Base-by-base conservation (phyloP, 2,113 vertebrate genomes). In the Proterorhinus semilunaris region DNA sequence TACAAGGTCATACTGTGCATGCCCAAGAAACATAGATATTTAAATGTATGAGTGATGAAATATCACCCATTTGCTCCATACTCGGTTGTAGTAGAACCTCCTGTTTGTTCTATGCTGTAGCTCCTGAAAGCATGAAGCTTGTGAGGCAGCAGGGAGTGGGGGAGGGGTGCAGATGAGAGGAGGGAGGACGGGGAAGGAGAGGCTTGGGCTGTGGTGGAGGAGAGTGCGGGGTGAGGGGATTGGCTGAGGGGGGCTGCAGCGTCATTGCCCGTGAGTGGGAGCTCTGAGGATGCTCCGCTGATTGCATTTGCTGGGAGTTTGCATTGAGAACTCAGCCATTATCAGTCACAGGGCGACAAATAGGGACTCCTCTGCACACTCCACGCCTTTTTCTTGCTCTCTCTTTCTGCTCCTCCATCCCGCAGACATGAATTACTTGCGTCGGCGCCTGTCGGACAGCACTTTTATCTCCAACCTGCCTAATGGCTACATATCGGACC, bases 391-490 rank as follows among this genome's bases (percentile, higher is more conserved):
- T 46, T 64, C 51, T 80, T 13, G 6, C 73, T 66, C 51, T 72
- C 69, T 78, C 54, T 9, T 49, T 16, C 66, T 17, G 62, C 42
- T 65, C 50, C 45, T 66, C 55, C 55, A 58, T 67, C 86, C 87
- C 89, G 89, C 83, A 91, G 93, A 93, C 91, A 98, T 98, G 96
- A 96, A 98, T 93, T 98, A 95, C 89, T 89, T 98, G 91, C 93
- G 96, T 80, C 95, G 96, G 64, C 94, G 95, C 85, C 94, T 98
- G 81, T 98, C 96, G 52, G 96, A 98, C 93, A 98, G 96, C 94
- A 96, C 95, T 68, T 97, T 98, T 88, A 96, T 97, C 84, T 95
- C 95, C 84, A 97, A 97, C 90, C 94, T 98, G 77, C 96, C 96
- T 84, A 97, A 96, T 89, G 96, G 96, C 86, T 98, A 97, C 93